phyloP scores from a whole-genome alignment of 1,140 invertebrate genomes.

The Gonioctena quinquepunctata region DNA sequence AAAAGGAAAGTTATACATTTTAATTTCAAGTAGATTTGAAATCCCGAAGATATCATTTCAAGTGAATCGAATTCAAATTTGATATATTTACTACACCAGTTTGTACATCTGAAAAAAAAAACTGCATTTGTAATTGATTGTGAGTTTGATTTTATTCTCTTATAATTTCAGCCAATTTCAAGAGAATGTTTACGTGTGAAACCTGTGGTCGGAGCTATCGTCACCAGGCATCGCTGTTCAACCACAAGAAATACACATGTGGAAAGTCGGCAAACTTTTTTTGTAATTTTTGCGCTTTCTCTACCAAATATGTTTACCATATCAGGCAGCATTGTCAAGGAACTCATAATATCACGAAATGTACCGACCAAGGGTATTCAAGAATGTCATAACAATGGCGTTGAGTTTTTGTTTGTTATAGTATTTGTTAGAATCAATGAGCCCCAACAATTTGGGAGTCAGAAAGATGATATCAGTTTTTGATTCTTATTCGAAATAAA shows the following conservation, averaged over 20 bases:
- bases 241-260: conserved; percentile 49
- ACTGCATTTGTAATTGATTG: too few relatives aligned
- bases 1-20: too few relatives aligned
- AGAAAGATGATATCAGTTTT: too few relatives aligned
- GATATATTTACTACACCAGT: too few relatives aligned
- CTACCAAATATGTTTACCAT: conserved; percentile 21
- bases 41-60: too few relatives aligned
- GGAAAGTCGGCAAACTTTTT: conserved; percentile 67
- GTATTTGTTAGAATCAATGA: too few relatives aligned
- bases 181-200: conserved; percentile 12
- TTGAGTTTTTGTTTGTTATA: too few relatives aligned
- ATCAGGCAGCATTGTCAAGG: conserved; percentile 1
- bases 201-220: conserved; percentile 61
- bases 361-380: neutral
- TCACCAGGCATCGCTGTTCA: conserved; percentile 58
- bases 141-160: neutral
- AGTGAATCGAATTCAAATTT: too few relatives aligned
- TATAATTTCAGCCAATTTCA: neutral
- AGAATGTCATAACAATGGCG: neutral
- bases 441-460: too few relatives aligned
- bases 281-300: conserved; percentile 50
- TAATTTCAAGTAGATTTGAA: too few relatives aligned
- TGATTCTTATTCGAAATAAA: too few relatives aligned
- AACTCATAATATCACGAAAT: neutral
- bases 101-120: too few relatives aligned